Conservation (phyloP, 2,888 invertebrate genomes). For the Hemicrepidius hirtus region DNA sequence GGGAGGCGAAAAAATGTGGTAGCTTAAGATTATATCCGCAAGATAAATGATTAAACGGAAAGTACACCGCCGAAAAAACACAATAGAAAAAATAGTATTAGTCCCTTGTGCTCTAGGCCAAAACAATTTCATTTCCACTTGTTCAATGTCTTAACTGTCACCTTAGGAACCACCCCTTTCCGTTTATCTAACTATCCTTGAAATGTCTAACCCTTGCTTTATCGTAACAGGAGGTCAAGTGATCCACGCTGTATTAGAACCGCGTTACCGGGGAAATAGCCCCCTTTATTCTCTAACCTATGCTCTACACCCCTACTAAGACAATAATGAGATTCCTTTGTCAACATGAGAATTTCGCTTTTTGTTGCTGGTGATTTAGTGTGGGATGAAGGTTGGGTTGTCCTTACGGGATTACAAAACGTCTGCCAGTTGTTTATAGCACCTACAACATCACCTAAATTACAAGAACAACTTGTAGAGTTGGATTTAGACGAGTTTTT, state of each 20-base stretch:
- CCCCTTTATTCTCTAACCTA: slow-evolving; percentile 25
- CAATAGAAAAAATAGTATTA: slow-evolving; percentile 1
- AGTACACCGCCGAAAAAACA: neutral
- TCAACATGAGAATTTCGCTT: slow-evolving; percentile 42
- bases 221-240: slow-evolving; percentile 35
- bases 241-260: slow-evolving; percentile 31
- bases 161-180: slow-evolving; percentile 23
- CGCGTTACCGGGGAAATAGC: slow-evolving; percentile 28
- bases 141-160: slow-evolving; percentile 19
- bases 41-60: slow-evolving; percentile 21
- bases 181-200: slow-evolving; percentile 30
- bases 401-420: slow-evolving; percentile 45
- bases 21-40: slow-evolving; percentile 11
- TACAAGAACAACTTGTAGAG: slow-evolving; percentile 37
- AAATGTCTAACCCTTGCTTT: slow-evolving; percentile 33
- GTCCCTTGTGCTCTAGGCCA: neutral
- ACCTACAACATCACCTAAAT: slow-evolving; percentile 26
- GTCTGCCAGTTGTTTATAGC: slow-evolving; percentile 45
- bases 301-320: slow-evolving; percentile 26
- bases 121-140: slow-evolving; percentile 15
- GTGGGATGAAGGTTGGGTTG: slow-evolving; percentile 26
- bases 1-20: neutral
- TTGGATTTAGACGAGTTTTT: neutral
- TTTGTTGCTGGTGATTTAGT: slow-evolving; percentile 44
- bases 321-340: slow-evolving; percentile 48